Evolutionary conservation across 2,113 vertebrate species (phyloP).

Genomic region (Bos javanicus): DNA sequence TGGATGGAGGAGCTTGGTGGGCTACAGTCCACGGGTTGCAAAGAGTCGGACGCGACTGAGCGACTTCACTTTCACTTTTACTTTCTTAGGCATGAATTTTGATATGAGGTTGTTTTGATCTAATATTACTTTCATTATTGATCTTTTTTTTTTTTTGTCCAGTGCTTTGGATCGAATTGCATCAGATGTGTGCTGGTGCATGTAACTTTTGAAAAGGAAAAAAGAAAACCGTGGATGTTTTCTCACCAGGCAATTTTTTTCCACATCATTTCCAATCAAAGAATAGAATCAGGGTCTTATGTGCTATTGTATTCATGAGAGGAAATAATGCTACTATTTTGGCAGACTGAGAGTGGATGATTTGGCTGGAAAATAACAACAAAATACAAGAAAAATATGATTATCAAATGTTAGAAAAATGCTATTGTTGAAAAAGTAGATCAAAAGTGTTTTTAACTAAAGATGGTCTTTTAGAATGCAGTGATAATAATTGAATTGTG

Average conservation of each 20-base stretch:
- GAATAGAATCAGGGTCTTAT: slow-evolving; percentile 48
- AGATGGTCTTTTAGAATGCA: background rate
- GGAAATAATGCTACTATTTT: slow-evolving; percentile 40
- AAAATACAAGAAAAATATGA: slow-evolving; percentile 5
- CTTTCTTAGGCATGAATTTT: slow-evolving; percentile 20
- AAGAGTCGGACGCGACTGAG: too few species aligned
- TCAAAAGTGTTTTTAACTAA: slow-evolving; percentile 23
- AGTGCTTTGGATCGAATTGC: background rate
- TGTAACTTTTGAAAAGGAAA: background rate
- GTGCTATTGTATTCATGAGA: background rate
- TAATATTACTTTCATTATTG: background rate
- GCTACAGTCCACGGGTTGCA: too few species aligned
- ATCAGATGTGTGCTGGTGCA: background rate
- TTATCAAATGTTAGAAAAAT: slow-evolving; percentile 14
- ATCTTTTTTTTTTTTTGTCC: background rate
- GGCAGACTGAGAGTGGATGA: slow-evolving; percentile 3
- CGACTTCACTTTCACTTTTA: too few species aligned
- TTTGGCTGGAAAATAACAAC: slow-evolving; percentile 30
- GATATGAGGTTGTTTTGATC: background rate
- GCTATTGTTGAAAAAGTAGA: background rate
- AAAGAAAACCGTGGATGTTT: slow-evolving; percentile 1
- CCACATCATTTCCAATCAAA: slow-evolving; percentile 46
- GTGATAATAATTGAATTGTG: background rate
- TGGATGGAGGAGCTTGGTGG: too few species aligned
- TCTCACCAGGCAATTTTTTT: slow-evolving; percentile 1